Conservation (phyloP, 2,113 vertebrate species). For the Gymnorhina tibicen region DNA sequence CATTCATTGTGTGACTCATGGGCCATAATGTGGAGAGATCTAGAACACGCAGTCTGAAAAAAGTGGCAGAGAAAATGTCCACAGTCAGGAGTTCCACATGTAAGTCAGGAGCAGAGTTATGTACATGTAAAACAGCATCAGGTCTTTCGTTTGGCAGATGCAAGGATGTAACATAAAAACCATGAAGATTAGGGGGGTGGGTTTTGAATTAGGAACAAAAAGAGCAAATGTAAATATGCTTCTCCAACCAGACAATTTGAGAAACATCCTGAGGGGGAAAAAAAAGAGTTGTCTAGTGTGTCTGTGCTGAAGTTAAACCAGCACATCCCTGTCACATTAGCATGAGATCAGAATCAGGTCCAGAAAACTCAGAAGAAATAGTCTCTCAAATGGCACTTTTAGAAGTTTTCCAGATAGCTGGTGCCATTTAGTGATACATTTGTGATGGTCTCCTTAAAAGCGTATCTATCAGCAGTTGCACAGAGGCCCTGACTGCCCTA, state of each 20-base stretch:
- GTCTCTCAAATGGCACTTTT: background rate
- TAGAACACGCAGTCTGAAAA: constrained; percentile 1
- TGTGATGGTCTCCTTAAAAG: constrained; percentile 4
- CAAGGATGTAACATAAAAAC: background rate
- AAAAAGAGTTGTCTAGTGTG: background rate
- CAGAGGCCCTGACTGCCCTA: background rate
- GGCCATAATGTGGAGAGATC: background rate
- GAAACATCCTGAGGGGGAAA: background rate
- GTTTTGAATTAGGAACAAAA: background rate
- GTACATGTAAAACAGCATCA: background rate
- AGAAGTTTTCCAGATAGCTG: background rate
- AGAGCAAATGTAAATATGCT: background rate
- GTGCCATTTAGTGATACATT: constrained; percentile 7
- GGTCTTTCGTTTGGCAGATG: background rate
- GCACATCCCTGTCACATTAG: background rate
- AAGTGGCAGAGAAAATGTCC: background rate
- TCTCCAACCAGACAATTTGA: background rate
- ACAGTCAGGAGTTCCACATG: background rate
- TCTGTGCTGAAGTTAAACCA: background rate
- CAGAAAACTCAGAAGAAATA: constrained; percentile 9
- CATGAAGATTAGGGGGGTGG: background rate
- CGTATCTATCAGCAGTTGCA: background rate
- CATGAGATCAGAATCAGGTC: background rate
- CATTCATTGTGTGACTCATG: background rate
- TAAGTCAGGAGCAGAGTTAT: background rate